Conservation (phyloP, 2,888 invertebrate species). For the Ornithoptera alexandrae region DNA sequence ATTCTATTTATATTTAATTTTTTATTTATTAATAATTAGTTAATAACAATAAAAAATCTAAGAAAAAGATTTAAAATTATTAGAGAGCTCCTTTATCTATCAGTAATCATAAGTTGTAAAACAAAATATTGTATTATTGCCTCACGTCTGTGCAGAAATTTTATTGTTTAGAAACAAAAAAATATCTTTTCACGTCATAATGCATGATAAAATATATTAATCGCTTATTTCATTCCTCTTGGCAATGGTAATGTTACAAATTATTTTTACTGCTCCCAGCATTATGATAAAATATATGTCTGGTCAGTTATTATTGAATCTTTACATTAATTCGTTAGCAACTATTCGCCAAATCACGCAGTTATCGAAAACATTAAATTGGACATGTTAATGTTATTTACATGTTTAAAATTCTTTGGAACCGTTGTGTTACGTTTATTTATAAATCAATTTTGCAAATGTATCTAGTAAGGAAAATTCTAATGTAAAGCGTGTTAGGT, state of each 20-base stretch:
- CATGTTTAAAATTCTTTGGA: neutral
- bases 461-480: constrained; percentile 18
- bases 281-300: too few relatives aligned
- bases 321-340: neutral
- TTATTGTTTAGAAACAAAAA: too few relatives aligned
- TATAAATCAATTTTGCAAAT: constrained; percentile 24
- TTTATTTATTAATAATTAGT: neutral
- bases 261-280: too few relatives aligned
- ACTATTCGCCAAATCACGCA: constrained; percentile 6
- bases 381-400: constrained; percentile 14
- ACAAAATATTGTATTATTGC: too few relatives aligned
- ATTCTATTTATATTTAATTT: neutral
- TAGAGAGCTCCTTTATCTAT: too few relatives aligned
- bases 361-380: constrained; percentile 11
- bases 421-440: constrained; percentile 24
- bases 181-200: too few relatives aligned
- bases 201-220: too few relatives aligned
- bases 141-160: too few relatives aligned
- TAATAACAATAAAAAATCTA: neutral
- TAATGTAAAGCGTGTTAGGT: constrained; percentile 27
- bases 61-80: neutral
- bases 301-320: too few relatives aligned
- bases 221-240: too few relatives aligned
- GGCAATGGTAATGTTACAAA: too few relatives aligned
- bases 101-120: too few relatives aligned